Base-by-base conservation (phyloP, 1,140 invertebrate genomes). In the Cydia fagiglandana region DNA sequence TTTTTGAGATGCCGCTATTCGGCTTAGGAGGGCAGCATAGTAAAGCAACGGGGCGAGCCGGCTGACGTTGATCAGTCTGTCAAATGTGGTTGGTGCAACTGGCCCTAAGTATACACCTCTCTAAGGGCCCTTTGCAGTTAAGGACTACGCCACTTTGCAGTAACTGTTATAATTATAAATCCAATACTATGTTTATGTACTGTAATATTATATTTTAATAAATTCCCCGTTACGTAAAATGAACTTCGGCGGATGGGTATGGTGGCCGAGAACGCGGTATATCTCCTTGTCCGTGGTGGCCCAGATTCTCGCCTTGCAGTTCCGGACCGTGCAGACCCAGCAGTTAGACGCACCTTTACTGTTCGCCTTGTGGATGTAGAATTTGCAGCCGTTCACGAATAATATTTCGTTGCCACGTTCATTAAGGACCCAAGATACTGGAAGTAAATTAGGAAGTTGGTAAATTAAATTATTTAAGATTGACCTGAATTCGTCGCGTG, bases 191-290 rank as follows among this genome's bases (percentile, higher is more conserved):
- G 38, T 41, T 41, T 41, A 10, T 41, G 38, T 41, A 41, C 38
- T 41, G 34, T 34, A 34, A 34, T 34, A 34, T 75, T 78, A 80
- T 34, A 81, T 61, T 82, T 80, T 83, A 6, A 80, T 76, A 66
- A 76, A 80, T 15, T 80, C 53, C 0, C 83, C 83, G 28, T 85
- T 77, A n/a, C 61, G 64, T 15, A 83, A 74, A 1, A 50, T 34
- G 50, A 76, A 70, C 10, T 34, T 50, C 10, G 64, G 64, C 34
- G 64, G 17, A 53, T 76, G 75, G 13, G 30, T 76, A 34, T 73
- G 70, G 17, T 17, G 13, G 7, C 20, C 38, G 15, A 17, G 13
- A 6, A 45, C 24, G 2, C 70, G 38, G 38, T 20, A 45, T 17
- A 73, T 73, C 38, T 73, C 70, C n/a, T 20, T 24, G 15, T 24